Percentiles rank a stretch among this genome's conserved stretches.
These are phyloP conservation scores for Elgaria multicarinata DNA, from an alignment of 2,113 vertebrate species.

Conservation along the genomic window DNA sequence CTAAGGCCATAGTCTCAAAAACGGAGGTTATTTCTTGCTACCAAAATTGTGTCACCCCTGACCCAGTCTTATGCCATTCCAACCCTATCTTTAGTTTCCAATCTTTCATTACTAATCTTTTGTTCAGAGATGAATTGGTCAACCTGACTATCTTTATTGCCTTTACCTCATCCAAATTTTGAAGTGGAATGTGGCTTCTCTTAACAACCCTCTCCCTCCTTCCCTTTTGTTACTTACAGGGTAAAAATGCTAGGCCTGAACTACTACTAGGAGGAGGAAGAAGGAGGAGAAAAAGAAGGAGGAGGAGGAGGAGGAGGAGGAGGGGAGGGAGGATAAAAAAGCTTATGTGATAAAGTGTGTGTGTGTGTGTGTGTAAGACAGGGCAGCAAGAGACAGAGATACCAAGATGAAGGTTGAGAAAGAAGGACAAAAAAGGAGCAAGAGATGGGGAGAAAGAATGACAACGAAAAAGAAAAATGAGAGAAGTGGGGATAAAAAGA, in stretches of 20 bases:
- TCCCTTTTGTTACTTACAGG: neutral
- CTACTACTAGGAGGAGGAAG: too few species aligned
- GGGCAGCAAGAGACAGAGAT: neutral
- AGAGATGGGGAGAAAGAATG: constrained; percentile 15
- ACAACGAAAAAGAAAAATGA: neutral
- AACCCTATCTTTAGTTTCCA: neutral
- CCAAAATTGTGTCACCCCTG: neutral
- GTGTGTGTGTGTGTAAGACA: neutral
- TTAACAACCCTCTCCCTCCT: neutral
- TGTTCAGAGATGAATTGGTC: neutral
- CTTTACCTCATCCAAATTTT: neutral
- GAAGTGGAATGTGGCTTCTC: neutral
- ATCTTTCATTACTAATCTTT: too few species aligned
- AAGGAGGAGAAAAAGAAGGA: neutral
- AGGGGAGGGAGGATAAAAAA: neutral
- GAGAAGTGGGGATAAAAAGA: constrained; percentile 16
- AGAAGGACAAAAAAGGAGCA: constrained; percentile 31
- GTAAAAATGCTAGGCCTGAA: too few species aligned
- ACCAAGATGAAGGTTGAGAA: constrained; percentile 53
- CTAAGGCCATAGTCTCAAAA: neutral
- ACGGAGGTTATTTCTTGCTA: neutral
- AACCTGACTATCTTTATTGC: too few species aligned
- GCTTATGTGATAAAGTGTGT: constrained; percentile 32
- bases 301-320: neutral
- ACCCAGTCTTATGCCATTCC: neutral